Evolutionary conservation across 2,888 invertebrate genomes (phyloP).

Genomic region (Pantelozetes paolii): DNA sequence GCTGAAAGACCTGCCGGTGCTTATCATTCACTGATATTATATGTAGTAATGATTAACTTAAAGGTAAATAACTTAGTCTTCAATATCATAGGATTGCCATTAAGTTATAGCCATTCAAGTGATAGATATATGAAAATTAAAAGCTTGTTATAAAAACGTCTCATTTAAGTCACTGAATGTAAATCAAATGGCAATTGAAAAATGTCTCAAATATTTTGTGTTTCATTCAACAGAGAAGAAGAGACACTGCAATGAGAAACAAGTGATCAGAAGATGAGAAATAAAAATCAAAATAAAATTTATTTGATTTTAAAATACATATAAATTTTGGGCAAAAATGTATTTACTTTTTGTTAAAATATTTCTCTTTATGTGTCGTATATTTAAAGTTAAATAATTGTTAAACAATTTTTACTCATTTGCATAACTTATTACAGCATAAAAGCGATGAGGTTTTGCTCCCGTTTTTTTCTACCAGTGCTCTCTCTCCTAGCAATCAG

Average conservation of each 20-base stretch:
- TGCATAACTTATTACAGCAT: conserved; percentile 17
- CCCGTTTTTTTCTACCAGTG: background rate
- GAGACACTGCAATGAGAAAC: background rate
- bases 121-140: background rate
- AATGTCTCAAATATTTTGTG: background rate
- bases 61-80: background rate
- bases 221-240: too few species aligned
- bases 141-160: conserved; percentile 23
- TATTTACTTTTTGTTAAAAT: too few species aligned
- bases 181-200: conserved; percentile 24
- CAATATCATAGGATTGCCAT: background rate
- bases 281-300: background rate
- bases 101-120: background rate
- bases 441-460: conserved; percentile 25
- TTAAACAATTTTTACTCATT: conserved; percentile 18
- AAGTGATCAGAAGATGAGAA: background rate
- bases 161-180: conserved; percentile 1
- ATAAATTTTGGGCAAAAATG: background rate
- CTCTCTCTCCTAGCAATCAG: background rate
- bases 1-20: background rate
- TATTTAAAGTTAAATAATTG: conserved; percentile 1
- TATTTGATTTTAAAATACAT: background rate
- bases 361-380: background rate
- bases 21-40: conserved; percentile 13
- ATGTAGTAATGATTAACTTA: background rate